Evolutionary conservation across 2,113 vertebrate species (phyloP), one percentile per base, ranked within the genome.

Genomic region (Oryzias javanicus): DNA sequence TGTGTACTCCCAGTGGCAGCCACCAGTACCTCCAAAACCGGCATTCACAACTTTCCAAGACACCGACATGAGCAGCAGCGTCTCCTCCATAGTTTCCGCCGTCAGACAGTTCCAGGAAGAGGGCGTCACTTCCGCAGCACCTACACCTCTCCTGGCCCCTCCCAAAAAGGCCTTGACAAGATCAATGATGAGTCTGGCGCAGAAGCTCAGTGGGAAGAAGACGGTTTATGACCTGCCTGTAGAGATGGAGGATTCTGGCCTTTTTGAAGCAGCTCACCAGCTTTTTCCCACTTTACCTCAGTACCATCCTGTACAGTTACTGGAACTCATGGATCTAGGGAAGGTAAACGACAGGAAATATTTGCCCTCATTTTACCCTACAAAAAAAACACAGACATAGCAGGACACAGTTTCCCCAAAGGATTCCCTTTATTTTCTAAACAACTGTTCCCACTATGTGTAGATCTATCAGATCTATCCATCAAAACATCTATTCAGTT

Each of bases 1-100:
- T 17, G 96, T 99, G 17, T 99, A 99, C 82, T 98, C 96, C 60
- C 97, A 98, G 52, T 99, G 97, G 97, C 95, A 98, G 54, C 94
- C 95, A 17, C 89, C 93, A 35, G 66, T 66, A 8, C 69, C 79
- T 56, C 76, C 88, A 59, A 95, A 91, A 72, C 88, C 88, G 85
- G 19, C 47, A 74, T 15, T 19, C 79, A 77, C 71, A 47, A 40
- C 54, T 17, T 42, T 47, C 25, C 88, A 80, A 27, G 88, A 87
- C 10, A 65, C 89, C 2, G 93, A 78, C 61, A 84, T 67, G 72
- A 93, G 93, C 71, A 94, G 93, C 72, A 98, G 94, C 49, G 82
- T 86, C 3, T 92, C 91, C 0, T 96, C 94, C 22, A 85, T 98
- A 77, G 54, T 78, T 71, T 93, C 91, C 55, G 90, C 93, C 47